Evolutionary conservation across 2,888 invertebrate genomes (phyloP), one percentile per base, ranked within the genome.

Genomic region (Ametastegia equiseti): DNA sequence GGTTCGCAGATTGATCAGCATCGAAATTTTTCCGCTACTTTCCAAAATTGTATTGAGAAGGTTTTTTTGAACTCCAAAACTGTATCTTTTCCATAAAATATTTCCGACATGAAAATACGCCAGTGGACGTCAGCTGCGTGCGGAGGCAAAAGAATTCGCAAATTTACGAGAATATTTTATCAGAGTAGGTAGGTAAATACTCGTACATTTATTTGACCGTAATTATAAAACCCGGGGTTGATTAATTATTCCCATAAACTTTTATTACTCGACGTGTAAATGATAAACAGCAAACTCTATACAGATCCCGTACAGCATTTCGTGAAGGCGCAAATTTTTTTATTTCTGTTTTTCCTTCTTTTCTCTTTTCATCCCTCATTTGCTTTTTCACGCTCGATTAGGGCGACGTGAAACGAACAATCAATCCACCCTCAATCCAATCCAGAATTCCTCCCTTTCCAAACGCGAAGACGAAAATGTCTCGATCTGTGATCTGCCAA

Each of bases 401-500:
- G 27, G 30, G 45, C 45, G 27, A 45, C 47, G 23, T 23, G 45
- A 71, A 71, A 75, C 75, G 54, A 50, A 75, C 54, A 75, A 75
- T 75, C 75, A 54, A 71, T 71, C 45, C 19, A 42, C 67, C 39
- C 67, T 75, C 54, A 75, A 71, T 71, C 71, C 71, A 47, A 71
- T 71, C 47, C 71, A 30, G 15, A 71, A 71, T 45, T 47, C 47
- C 33, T 30, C 36, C 47, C 45, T 1, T 27, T 27, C 11, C 65
- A 39, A 39, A 15, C 19, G 47, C n/a, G n/a, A n/a, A 47, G 47
- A 71, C 27, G 47, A 30, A 45, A 71, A 47, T 71, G 45, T 30
- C 71, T 71, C 47, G 71, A 47, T 71, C 71, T 30, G 45, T 27
- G 42, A 71, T 47, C 30, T 71, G 47, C 30, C 71, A 47, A 71